These are phyloP conservation scores for Leptinotarsa texana DNA, from an alignment of 1,140 invertebrate genomes.

Conservation along the genomic window DNA sequence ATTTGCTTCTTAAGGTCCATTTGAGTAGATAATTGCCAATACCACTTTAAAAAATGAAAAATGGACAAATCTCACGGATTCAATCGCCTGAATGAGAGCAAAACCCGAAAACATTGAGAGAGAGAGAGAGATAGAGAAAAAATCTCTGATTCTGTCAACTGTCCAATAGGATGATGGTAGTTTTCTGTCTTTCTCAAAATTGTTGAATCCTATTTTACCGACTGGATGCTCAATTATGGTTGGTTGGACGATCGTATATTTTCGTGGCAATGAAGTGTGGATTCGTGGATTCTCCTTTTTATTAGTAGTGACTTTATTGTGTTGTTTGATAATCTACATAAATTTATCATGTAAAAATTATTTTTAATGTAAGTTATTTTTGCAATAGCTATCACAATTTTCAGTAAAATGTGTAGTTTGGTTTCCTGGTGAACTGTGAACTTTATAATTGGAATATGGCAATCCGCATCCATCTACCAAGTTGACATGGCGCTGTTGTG, in stretches of 20 bases:
- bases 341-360: constrained; percentile 50
- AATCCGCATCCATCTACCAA: constrained; percentile 31
- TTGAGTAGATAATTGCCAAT: too few relatives aligned
- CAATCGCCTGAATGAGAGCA: too few relatives aligned
- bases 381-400: constrained; percentile 18
- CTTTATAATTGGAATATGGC: constrained; percentile 14
- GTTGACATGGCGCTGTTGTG: constrained; percentile 48
- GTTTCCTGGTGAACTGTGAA: constrained; percentile 17
- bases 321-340: constrained; percentile 49
- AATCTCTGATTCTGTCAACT: too few relatives aligned
- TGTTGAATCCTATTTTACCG: not conserved
- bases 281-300: constrained; percentile 42
- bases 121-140: too few relatives aligned
- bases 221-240: too few relatives aligned
- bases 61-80: too few relatives aligned
- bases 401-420: not conserved
- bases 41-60: too few relatives aligned
- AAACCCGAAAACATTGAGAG: too few relatives aligned
- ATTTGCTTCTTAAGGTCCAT: too few relatives aligned
- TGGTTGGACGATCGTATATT: not conserved
- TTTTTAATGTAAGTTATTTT: constrained; percentile 42
- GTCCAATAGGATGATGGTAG: too few relatives aligned
- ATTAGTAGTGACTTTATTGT: constrained; percentile 50
- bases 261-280: constrained; percentile 8
- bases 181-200: too few relatives aligned